Base-by-base conservation (phyloP, 2,888 invertebrate species). In the Nomada ferruginata region DNA sequence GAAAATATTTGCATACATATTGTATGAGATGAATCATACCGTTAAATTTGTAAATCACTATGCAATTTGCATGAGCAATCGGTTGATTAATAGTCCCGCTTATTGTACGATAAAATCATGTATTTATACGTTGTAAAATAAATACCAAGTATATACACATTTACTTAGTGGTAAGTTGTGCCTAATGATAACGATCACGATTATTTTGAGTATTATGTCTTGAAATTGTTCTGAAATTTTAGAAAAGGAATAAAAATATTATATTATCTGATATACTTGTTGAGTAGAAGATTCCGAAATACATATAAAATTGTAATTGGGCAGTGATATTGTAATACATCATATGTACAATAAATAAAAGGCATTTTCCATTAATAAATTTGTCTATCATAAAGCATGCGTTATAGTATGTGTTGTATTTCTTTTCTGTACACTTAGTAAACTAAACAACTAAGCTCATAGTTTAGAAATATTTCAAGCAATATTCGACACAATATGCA, bases 241-340 rank as follows among this genome's bases (percentile, higher is more conserved):
- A 36, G 36, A 36, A 36, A 36, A 7, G 1, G 7, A 36, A 36
- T 7, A 36, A 36, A 36, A 36, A 36, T 36, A 29, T 29, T 29
- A 36, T 47, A 47, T 15, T 47, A 47, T 47, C 47, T 11, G 15
- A 10, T 11, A 1, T 47, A 47, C 36, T 47, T 47, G 10, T 73
- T n/a, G 18, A 69, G 23, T 47, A 53, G 47, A 36, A 36, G 20
- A 13, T 20, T 23, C 36, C n/a, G 42, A 60, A 70, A 63, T 61
- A 80, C 18, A 68, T 80, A 79, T 82, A 82, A 80, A 82, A 81
- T 79, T 80, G 50, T 80, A 82, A 74, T 81, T 65, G 47, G 36
- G 60, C 50, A 69, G 13, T 60, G 65, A 70, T 47, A 29, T 64
- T 42, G n/a, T 59, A 68, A 72, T 69, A 80, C 72, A 80, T 26